These are phyloP conservation scores for Onychostruthus taczanowskii DNA, from an alignment of 2,113 vertebrate genomes.

Conservation along the genomic window DNA sequence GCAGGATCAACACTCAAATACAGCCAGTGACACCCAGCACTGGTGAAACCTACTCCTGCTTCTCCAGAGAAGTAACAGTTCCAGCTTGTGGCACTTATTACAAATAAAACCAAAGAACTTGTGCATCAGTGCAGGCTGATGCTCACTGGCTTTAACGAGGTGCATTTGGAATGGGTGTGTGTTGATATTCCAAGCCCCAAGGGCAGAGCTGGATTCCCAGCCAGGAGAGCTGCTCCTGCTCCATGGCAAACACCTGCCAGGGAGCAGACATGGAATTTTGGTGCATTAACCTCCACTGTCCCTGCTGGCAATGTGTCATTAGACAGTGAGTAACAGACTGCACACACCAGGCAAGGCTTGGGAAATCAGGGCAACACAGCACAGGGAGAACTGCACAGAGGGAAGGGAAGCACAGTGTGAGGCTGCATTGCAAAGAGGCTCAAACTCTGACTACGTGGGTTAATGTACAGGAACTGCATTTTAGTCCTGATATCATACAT, in stretches of 20 bases:
- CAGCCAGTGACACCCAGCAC: background rate
- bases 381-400: background rate
- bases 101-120: background rate
- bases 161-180: background rate
- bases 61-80: background rate
- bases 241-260: background rate
- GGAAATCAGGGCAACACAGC: background rate
- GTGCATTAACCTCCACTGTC: background rate
- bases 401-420: background rate
- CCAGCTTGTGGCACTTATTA: background rate
- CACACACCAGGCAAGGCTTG: background rate
- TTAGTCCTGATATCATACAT: background rate
- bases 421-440: background rate
- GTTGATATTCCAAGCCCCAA: background rate
- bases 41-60: background rate
- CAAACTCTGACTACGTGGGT: fast-evolving
- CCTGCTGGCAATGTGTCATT: background rate
- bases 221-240: background rate
- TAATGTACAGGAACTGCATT: fast-evolving
- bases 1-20: background rate
- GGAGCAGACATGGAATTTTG: background rate
- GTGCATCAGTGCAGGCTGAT: background rate
- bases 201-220: background rate
- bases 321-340: background rate
- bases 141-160: background rate